Base-by-base conservation (phyloP, 2,888 invertebrate species). In the Gerris lacustris region DNA sequence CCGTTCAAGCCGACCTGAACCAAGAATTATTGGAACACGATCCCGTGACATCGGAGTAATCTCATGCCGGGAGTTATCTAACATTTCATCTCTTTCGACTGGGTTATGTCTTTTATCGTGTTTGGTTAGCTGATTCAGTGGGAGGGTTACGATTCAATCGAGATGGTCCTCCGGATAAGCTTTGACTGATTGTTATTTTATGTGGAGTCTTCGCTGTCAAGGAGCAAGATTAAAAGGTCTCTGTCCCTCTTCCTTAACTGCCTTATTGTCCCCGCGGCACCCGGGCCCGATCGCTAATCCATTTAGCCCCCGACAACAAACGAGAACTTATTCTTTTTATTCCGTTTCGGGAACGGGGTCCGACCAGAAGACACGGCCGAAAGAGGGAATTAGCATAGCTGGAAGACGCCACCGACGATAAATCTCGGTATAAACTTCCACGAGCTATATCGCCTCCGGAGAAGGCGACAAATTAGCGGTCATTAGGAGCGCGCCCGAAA, bases 391-490 rank as follows among this genome's bases (percentile, higher is more conserved):
- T 55, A 55, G 15, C 55, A 55, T 11, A 55, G 55, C 55, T 55
- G 15, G 15, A 15, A 55, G 55, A 55, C 55, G 55, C 55, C 55
- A 55, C 55, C 15, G 55, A 15, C 15, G 15, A 55, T 55, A 55
- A 55, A 55, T 55, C 55, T 55, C 55, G 15, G 31, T 31, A 31
- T 31, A 31, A 31, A 31, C 31, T 31, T 31, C 31, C 31, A 31
- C 31, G 15, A 55, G 55, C 15, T 55, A 15, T 55, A 55, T 55
- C 55, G 55, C 15, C 9, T 55, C 55, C 55, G 15, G 55, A 55
- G 55, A 55, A 55, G 55, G 55, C 55, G 55, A 55, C 55, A 55
- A 55, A 55, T 55, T 55, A 55, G 55, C 55, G 55, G 55, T 55
- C 55, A 55, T 55, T 55, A 11, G 15, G 9, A 55, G 55, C 31